Base-by-base conservation (phyloP, 2,113 vertebrate genomes). In the Gasterosteus aculeatus region DNA sequence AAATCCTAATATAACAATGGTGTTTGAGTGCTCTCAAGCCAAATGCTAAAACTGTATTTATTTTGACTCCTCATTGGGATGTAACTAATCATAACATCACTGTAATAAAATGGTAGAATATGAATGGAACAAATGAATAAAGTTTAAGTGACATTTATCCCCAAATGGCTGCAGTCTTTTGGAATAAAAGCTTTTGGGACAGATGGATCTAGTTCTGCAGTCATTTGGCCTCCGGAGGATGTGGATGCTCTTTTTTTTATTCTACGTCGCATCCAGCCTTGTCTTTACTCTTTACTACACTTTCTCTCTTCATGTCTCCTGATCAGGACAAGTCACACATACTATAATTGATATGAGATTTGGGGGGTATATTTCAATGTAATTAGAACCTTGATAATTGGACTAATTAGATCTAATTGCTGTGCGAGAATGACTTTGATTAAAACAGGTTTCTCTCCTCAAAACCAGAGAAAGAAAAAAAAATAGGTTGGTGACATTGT, bases 361-460 rank as follows among this genome's bases (percentile, higher is more conserved):
- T 93, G 85, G 94, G 93, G 93, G 94, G 81, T 93, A 93, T 93
- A 94, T 93, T 94, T 94, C 85, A 88, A 82, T 95, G 94, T 95
- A 95, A 95, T 95, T 95, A 95, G 88, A 94, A 91, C 94, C 89
- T 92, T 93, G 86, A 91, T 95, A 95, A 95, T 95, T 95, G 93
- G 92, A 93, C 94, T 95, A 94, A 95, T 95, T 94, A 94, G 93
- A 93, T 94, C 92, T 93, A 94, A 95, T 94, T 94, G 93, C 92
- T 87, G 89, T 91, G 89, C 92, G 93, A 94, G 90, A 93, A 92
- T 94, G 91, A 94, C 92, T 95, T 95, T 95, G 94, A 95, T 95
- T 95, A 95, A 94, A 94, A 86, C 90, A 93, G 92, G 88, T 93
- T 94, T 92, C 72, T 88, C 87, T 81, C 89, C 82, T 92, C 87